phyloP scores from a whole-genome alignment of 2,888 invertebrate genomes.

The Salticus scenicus region DNA sequence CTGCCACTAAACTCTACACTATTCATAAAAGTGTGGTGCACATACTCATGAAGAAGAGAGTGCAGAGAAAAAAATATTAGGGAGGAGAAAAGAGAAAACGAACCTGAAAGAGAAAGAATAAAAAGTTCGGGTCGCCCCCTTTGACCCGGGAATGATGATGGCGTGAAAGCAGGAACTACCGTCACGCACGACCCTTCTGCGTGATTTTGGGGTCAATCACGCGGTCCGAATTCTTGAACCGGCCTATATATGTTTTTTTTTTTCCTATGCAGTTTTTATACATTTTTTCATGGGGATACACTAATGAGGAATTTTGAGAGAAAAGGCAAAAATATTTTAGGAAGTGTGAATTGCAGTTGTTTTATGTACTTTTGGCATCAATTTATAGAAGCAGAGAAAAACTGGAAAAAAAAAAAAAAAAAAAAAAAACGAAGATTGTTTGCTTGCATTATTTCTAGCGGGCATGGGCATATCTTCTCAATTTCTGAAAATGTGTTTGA shows the following conservation, averaged over 20 bases:
- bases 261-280: background rate
- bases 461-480: too few species aligned
- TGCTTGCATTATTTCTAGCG: too few species aligned
- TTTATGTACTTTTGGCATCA: too few species aligned
- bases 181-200: constrained; percentile 47
- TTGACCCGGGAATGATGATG: constrained; percentile 25
- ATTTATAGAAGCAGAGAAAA: too few species aligned
- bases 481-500: too few species aligned
- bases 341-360: too few species aligned
- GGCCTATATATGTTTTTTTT: background rate
- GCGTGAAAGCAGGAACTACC: constrained; percentile 42
- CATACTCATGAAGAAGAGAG: background rate
- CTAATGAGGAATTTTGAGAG: background rate
- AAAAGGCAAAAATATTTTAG: background rate
- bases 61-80: background rate
- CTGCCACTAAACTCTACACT: background rate
- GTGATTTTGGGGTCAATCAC: constrained; percentile 58
- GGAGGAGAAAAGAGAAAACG: background rate
- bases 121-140: background rate
- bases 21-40: background rate
- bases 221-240: constrained; percentile 16
- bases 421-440: too few species aligned
- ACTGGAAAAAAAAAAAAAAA: too few species aligned
- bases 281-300: background rate
- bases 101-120: background rate